phyloP scores from a whole-genome alignment of 1,140 invertebrate genomes.

The Asobara japonica region DNA sequence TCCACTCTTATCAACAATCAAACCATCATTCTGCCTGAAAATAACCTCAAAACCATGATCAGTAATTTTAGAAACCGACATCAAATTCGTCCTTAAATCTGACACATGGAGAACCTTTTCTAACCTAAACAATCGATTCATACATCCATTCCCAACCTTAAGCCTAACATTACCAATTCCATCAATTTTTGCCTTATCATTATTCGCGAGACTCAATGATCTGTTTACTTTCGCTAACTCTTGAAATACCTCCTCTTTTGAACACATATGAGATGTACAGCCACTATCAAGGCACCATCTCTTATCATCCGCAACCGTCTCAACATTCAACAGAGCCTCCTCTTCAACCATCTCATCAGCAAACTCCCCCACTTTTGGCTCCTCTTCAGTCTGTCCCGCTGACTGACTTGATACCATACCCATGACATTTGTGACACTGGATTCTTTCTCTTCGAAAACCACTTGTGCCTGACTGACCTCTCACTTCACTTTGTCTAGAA shows the following conservation, averaged over 20 bases:
- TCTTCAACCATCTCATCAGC: slow-evolving; percentile 24
- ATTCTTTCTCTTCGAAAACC: background rate
- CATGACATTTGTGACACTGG: background rate
- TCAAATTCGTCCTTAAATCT: too few species aligned
- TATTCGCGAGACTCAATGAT: background rate
- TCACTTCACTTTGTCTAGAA: background rate
- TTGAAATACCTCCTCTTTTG: slow-evolving; percentile 27
- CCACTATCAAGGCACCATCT: too few species aligned
- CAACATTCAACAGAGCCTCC: slow-evolving; percentile 2
- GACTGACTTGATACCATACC: background rate
- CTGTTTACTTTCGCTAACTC: slow-evolving; percentile 11
- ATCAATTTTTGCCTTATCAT: background rate
- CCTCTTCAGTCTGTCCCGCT: background rate
- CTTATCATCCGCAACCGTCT: background rate
- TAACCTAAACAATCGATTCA: background rate
- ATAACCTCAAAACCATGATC: background rate
- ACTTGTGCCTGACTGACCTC: too few species aligned
- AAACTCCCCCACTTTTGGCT: background rate
- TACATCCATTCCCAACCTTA: background rate
- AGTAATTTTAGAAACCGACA: background rate
- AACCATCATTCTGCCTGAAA: background rate
- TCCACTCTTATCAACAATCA: background rate
- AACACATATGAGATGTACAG: slow-evolving; percentile 33
- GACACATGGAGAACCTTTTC: background rate
- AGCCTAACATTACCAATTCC: background rate